Percentiles rank a stretch among this genome's conserved stretches.
Evolutionary conservation across 1,140 invertebrate genomes (phyloP).

Genomic region (Nasonia giraulti): DNA sequence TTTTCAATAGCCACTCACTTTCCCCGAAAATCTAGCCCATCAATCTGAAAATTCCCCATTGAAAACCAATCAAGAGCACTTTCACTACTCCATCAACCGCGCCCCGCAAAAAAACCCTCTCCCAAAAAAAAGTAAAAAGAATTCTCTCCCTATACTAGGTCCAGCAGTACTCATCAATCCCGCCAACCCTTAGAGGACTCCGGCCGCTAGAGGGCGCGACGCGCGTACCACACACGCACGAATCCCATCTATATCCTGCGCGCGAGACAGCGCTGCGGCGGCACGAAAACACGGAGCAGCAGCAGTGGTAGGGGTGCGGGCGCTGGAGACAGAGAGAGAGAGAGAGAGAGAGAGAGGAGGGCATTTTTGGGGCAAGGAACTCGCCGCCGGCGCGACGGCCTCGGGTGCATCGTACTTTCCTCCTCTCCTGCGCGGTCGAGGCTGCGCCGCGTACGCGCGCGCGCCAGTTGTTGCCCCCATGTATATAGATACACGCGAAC

Average conservation of each 20-base stretch:
- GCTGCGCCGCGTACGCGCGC: slow-evolving; percentile 18
- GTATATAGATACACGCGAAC: background rate
- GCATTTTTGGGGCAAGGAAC: slow-evolving; percentile 49
- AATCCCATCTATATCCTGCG: background rate
- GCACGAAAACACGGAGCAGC: background rate
- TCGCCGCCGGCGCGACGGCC: slow-evolving; percentile 22
- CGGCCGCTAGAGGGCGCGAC: background rate
- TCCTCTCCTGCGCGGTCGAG: slow-evolving; percentile 18
- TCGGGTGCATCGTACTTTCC: slow-evolving; percentile 47
- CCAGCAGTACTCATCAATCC: background rate
- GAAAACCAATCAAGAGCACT: background rate
- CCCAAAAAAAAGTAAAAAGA: background rate
- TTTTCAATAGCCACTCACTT: background rate
- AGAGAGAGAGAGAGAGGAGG: background rate
- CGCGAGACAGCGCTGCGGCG: background rate
- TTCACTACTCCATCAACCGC: background rate
- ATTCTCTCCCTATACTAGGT: background rate
- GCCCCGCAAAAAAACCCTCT: background rate
- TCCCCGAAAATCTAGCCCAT: background rate
- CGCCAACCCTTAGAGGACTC: background rate
- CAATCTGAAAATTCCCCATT: background rate
- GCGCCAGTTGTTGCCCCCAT: background rate
- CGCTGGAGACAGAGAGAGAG: background rate
- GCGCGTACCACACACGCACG: background rate
- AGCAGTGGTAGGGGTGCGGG: background rate